phyloP scores from a whole-genome alignment of 2,888 invertebrate genomes.

The Andrena bicolor region DNA sequence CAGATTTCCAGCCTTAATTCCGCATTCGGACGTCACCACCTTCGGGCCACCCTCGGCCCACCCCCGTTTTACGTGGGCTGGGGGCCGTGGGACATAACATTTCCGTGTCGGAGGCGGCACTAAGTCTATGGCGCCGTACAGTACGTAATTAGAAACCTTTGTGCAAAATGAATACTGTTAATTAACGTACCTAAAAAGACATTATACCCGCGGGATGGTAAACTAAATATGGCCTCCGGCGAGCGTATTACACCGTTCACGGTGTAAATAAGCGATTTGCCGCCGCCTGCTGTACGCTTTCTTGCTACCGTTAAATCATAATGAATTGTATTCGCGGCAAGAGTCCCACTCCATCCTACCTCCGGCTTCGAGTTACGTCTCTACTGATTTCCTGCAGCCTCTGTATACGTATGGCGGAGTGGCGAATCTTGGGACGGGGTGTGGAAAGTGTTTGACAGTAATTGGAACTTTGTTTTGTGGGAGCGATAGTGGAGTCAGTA shows the following conservation, averaged over 20 bases:
- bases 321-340: constrained; percentile 70
- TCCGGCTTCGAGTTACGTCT: constrained; percentile 34
- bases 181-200: constrained; percentile 87
- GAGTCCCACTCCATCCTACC: constrained; percentile 27
- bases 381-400: not conserved
- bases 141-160: constrained; percentile 87
- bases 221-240: constrained; percentile 80
- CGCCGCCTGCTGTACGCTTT: constrained; percentile 53
- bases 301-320: constrained; percentile 68
- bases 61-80: constrained; percentile 11
- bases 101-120: constrained; percentile 72
- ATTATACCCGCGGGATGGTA: constrained; percentile 83
- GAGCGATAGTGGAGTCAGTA: too few relatives aligned
- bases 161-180: constrained; percentile 88
- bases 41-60: not conserved
- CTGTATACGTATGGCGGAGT: not conserved
- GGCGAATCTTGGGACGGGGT: not conserved
- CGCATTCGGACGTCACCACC: constrained; percentile 54
- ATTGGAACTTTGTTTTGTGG: not conserved
- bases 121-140: constrained; percentile 79
- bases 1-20: constrained; percentile 61
- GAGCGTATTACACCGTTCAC: constrained; percentile 78
- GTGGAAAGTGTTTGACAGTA: not conserved
- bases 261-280: constrained; percentile 80
- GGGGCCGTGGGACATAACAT: constrained; percentile 76